Percentiles rank a stretch among this genome's conserved stretches.
Evolutionary conservation across 2,113 vertebrate genomes (phyloP).

Genomic region (Hystrix cristata): DNA sequence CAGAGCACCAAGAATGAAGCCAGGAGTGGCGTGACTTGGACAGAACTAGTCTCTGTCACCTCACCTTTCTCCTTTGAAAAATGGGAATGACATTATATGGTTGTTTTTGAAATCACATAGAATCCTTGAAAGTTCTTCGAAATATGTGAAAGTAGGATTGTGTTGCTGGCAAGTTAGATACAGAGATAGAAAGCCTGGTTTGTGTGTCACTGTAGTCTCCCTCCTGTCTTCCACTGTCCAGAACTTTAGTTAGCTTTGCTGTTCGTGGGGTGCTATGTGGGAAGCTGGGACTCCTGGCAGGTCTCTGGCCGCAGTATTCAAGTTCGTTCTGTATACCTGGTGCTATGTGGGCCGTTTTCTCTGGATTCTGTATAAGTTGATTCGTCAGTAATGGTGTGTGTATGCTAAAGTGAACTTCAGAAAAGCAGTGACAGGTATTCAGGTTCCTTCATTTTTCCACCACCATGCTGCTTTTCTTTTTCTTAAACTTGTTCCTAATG

Average conservation of each 20-base stretch:
- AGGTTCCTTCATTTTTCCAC: background rate
- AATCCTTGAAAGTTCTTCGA: background rate
- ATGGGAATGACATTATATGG: background rate
- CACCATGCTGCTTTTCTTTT: background rate
- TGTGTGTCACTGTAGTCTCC: fast-evolving
- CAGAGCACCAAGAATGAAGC: fast-evolving
- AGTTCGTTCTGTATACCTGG: background rate
- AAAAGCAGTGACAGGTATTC: background rate
- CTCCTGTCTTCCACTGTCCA: background rate
- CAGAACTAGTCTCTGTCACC: background rate
- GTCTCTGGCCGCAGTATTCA: background rate
- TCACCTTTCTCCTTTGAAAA: background rate
- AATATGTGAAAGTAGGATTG: background rate
- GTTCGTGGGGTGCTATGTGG: background rate
- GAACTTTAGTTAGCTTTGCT: background rate
- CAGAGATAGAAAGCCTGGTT: background rate
- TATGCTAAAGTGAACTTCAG: background rate
- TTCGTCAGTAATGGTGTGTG: background rate
- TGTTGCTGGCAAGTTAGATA: too few relatives aligned
- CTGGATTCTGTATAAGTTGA: background rate
- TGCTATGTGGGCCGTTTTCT: background rate
- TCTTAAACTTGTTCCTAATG: background rate
- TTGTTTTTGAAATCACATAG: background rate
- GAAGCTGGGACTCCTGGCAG: background rate
- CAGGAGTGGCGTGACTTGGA: too few relatives aligned